Base-by-base conservation (phyloP, 2,113 vertebrate species). In the Podilymbus podiceps region DNA sequence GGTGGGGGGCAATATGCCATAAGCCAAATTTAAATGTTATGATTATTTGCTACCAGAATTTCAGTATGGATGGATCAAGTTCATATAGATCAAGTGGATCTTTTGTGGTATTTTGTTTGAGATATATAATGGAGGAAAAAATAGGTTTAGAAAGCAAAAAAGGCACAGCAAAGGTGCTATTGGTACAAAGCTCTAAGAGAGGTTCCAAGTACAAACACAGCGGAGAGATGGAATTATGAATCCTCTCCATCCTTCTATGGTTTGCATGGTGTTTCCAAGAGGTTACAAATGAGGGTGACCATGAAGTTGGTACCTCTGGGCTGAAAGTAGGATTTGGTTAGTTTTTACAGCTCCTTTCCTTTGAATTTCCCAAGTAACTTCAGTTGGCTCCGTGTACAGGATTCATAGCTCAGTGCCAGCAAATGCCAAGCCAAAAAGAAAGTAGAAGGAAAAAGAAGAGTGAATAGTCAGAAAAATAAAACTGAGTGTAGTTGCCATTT, bases 351-450 rank as follows among this genome's bases (percentile, higher is more conserved):
- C 38, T 91, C 64, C 40, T 83, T 94, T 83, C 42, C 12, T 83
- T 86, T 46, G 42, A 78, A 49, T 93, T 93, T 80, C 56, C 72
- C 23, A 8, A 56, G 40, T 63, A 77, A 81, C 49, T 89, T 95
- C 28, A 76, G 25, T 30, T 92, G 79, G 46, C 49, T 90, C 11
- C 17, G 6, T 3, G 6, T 47, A 55, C 28, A 71, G 23, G 38
- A 71, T 88, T 93, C 5, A 1, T 38, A 77, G 82, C 79, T 92
- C 56, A 80, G 23, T 81, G 44, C 56, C 52, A 89, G 67, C 20
- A 95, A 95, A 89, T 67, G 58, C 44, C 52, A 89, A 85, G 59
- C 30, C 12, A 64, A 86, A 92, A 89, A 81, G 62, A 87, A 91
- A 87, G 20, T 40, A 66, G 75, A 85, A 76, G 27, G 9, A 4